These are phyloP conservation scores for Laupala kohalensis DNA, from an alignment of 1,140 invertebrate genomes.

Conservation along the genomic window DNA sequence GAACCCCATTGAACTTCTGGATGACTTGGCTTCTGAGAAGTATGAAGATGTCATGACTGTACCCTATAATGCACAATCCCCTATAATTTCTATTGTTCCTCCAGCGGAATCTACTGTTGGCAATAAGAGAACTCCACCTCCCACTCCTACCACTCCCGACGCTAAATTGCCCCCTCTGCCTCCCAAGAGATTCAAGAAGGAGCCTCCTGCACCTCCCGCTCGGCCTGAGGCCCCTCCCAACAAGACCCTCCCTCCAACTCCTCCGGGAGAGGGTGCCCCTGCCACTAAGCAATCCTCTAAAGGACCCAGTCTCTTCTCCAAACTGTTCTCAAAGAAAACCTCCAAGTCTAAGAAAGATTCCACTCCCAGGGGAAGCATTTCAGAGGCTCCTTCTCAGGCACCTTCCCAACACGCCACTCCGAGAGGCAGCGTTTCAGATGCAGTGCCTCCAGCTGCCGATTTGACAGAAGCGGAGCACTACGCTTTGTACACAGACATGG, in stretches of 20 bases:
- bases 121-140: background rate
- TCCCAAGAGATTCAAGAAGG: slow-evolving; percentile 60
- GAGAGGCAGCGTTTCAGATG: slow-evolving; percentile 21
- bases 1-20: slow-evolving; percentile 52
- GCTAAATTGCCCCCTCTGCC: slow-evolving; percentile 59
- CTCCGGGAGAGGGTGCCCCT: slow-evolving; percentile 10
- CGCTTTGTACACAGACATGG: slow-evolving; percentile 67
- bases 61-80: background rate
- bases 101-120: slow-evolving; percentile 1
- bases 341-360: slow-evolving; percentile 5
- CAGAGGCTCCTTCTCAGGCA: slow-evolving; percentile 12
- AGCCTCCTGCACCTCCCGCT: slow-evolving; percentile 20
- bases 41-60: slow-evolving; percentile 38
- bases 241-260: slow-evolving; percentile 29
- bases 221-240: slow-evolving; percentile 17
- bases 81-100: background rate
- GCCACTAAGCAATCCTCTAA: slow-evolving; percentile 38
- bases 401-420: slow-evolving; percentile 20
- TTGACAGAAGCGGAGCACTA: slow-evolving; percentile 76
- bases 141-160: slow-evolving; percentile 20
- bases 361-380: background rate
- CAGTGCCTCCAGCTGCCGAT: slow-evolving; percentile 27
- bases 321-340: slow-evolving; percentile 37
- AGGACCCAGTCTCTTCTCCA: slow-evolving; percentile 43
- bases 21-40: slow-evolving; percentile 32